These are phyloP conservation scores for Tragelaphus strepsiceros DNA, from an alignment of 2,113 vertebrate genomes.

Conservation along the genomic window DNA sequence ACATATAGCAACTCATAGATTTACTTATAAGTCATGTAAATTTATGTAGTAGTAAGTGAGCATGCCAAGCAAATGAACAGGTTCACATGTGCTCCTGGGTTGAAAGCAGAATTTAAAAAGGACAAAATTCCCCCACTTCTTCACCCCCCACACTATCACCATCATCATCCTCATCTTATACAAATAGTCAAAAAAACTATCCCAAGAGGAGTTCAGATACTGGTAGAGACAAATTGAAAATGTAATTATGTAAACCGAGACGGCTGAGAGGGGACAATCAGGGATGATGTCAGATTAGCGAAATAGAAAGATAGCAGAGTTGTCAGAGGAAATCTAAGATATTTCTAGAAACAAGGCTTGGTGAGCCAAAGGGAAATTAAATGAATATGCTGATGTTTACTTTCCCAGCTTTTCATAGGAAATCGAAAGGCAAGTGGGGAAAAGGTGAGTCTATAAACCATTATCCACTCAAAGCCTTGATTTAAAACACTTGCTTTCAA, in stretches of 20 bases:
- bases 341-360: conserved; percentile 49
- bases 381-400: conserved; percentile 62
- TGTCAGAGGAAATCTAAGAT: conserved; percentile 58
- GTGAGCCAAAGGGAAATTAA: conserved; percentile 65
- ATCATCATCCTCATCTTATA: background rate
- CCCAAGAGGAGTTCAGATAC: background rate
- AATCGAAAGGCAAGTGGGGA: conserved; percentile 55
- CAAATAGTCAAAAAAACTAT: background rate
- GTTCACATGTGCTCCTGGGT: background rate
- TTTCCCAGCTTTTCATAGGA: conserved; percentile 63
- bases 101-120: background rate
- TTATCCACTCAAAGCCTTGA: conserved; percentile 52
- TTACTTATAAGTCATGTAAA: conserved; percentile 17
- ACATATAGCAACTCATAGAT: background rate
- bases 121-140: background rate
- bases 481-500: conserved; percentile 65
- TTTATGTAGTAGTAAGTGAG: background rate
- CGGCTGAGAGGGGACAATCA: background rate
- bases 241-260: conserved; percentile 18
- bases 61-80: background rate
- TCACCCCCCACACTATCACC: background rate
- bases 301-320: conserved; percentile 57
- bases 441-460: conserved; percentile 56
- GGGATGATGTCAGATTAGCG: conserved; percentile 52
- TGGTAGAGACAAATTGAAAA: background rate